A percentile compares a stretch with the other conserved stretches of the same genome.
These are phyloP conservation scores for Drosophila subpulchrella DNA, from an alignment of 1,140 invertebrate genomes.

Conservation along the genomic window DNA sequence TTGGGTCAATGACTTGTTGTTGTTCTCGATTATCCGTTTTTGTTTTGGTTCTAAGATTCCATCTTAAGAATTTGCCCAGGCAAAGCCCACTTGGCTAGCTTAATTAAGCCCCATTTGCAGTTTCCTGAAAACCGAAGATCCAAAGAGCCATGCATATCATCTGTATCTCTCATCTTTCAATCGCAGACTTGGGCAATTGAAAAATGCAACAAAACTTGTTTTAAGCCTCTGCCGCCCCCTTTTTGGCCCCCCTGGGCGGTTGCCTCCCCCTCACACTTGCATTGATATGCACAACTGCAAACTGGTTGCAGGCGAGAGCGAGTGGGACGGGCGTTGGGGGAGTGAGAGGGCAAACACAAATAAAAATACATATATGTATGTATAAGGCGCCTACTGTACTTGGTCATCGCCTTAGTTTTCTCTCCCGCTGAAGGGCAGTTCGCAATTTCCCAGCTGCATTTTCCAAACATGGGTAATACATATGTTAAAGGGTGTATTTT, in stretches of 20 bases:
- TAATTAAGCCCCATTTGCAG: conserved; percentile 45
- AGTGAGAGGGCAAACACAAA: conserved; percentile 10
- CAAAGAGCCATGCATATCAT: conserved; percentile 1
- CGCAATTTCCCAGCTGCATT: conserved; percentile 36
- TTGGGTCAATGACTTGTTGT: conserved; percentile 72
- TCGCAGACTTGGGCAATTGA: conserved; percentile 54
- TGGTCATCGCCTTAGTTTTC: conserved; percentile 30
- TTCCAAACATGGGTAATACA: conserved; percentile 9
- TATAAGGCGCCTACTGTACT: conserved; percentile 52
- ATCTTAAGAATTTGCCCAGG: not conserved
- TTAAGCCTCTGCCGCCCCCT: conserved; percentile 4
- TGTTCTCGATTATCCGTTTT: conserved; percentile 46
- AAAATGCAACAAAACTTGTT: conserved; percentile 72
- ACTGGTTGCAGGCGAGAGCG: conserved; percentile 38
- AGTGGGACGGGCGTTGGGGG: conserved; percentile 3
- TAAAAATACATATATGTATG: conserved; percentile 12
- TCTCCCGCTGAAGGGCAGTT: conserved; percentile 21
- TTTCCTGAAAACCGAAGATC: conserved; percentile 40
- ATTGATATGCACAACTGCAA: conserved; percentile 53
- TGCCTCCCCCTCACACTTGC: conserved; percentile 10
- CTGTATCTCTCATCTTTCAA: conserved; percentile 18
- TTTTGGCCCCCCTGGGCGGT: not conserved
- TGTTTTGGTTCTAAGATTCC: conserved; percentile 67
- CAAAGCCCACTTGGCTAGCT: conserved; percentile 4
- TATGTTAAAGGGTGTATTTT: not conserved